Evolutionary conservation across 2,797 vertebrate species (phyloP).

Genomic region (Malurus leucopterus): DNA sequence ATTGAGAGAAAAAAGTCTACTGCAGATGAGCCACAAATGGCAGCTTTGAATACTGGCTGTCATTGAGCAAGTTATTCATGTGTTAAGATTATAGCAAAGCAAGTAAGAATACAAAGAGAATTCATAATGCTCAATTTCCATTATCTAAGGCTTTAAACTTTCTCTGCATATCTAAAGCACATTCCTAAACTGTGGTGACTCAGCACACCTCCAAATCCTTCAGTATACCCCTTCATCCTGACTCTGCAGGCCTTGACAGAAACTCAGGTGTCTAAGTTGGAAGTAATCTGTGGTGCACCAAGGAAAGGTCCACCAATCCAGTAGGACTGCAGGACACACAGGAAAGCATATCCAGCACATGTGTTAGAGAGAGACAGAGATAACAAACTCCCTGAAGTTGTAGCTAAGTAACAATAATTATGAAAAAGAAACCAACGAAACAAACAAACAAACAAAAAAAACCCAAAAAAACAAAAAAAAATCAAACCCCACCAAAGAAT

Average conservation of each 20-base stretch:
- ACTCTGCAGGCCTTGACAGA: neutral
- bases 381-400: neutral
- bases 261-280: neutral
- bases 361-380: neutral
- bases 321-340: neutral
- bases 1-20: neutral
- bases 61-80: neutral
- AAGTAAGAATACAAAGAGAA: neutral
- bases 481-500: neutral
- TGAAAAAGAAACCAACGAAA: neutral
- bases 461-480: neutral
- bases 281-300: neutral
- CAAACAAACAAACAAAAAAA: too few species aligned
- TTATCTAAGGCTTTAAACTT: neutral
- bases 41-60: neutral
- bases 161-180: neutral
- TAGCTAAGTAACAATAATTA: neutral
- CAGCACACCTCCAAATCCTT: neutral
- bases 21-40: neutral
- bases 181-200: neutral
- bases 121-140: neutral
- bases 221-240: neutral
- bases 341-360: neutral
- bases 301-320: neutral
- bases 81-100: neutral